phyloP scores from a whole-genome alignment of 1,140 invertebrate genomes.

The Zaprionus kolodkinae region DNA sequence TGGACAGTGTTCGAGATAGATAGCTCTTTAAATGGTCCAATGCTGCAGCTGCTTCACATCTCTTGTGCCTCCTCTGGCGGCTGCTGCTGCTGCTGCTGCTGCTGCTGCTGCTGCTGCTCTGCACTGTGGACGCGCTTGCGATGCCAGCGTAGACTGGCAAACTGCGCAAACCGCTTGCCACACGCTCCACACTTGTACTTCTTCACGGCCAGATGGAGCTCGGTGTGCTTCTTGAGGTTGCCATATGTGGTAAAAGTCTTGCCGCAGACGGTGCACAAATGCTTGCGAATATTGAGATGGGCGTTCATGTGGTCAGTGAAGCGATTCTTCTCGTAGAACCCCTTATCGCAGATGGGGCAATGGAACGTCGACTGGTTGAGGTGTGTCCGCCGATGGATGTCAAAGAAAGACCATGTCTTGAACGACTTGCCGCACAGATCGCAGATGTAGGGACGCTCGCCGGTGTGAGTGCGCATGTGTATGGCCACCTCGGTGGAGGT shows the following conservation, averaged over 20 bases:
- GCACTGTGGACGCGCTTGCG: slow-evolving; percentile 52
- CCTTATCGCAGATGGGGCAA: slow-evolving; percentile 76
- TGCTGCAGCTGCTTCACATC: slow-evolving; percentile 26
- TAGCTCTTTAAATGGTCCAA: not conserved
- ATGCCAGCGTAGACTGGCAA: slow-evolving; percentile 78
- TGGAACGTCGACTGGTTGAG: slow-evolving; percentile 80
- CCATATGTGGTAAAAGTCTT: slow-evolving; percentile 78
- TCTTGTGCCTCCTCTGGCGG: slow-evolving; percentile 13
- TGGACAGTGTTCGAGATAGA: slow-evolving; percentile 1
- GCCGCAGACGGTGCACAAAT: slow-evolving; percentile 76
- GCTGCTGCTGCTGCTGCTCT: slow-evolving; percentile 10
- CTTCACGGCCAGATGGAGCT: slow-evolving; percentile 73
- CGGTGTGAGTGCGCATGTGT: slow-evolving; percentile 68
- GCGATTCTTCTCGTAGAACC: slow-evolving; percentile 79
- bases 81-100: slow-evolving; percentile 3
- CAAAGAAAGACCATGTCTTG: slow-evolving; percentile 81
- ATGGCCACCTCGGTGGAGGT: slow-evolving; percentile 79
- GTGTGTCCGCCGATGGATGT: slow-evolving; percentile 75
- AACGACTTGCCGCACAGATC: slow-evolving; percentile 77
- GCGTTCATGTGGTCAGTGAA: slow-evolving; percentile 81
- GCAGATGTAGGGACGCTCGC: slow-evolving; percentile 74
- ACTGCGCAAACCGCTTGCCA: slow-evolving; percentile 73
- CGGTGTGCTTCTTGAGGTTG: slow-evolving; percentile 77
- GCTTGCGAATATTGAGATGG: slow-evolving; percentile 78
- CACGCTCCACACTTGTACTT: slow-evolving; percentile 76